Evolutionary conservation across 2,797 vertebrate genomes (phyloP).

Genomic region (Smutsia gigantea): DNA sequence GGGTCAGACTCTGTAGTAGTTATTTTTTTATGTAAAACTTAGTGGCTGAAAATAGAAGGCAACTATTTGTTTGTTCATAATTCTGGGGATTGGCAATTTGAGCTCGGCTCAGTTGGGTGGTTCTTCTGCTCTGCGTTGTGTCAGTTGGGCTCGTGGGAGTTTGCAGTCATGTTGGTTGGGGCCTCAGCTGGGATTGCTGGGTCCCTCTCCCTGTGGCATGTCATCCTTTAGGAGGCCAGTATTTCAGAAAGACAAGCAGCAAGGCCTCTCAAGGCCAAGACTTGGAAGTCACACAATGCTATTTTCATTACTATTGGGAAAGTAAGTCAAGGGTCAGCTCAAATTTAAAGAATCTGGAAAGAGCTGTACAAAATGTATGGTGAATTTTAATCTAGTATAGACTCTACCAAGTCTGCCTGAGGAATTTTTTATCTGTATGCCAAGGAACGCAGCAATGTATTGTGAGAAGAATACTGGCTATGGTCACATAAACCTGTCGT

Average conservation of each 20-base stretch:
- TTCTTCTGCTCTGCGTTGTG: not conserved
- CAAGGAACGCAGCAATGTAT: not conserved
- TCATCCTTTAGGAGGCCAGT: not conserved
- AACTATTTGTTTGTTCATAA: not conserved
- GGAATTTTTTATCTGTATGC: not conserved
- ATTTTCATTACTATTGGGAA: not conserved
- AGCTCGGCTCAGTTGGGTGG: not conserved
- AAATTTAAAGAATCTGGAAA: not conserved
- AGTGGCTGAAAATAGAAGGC: not conserved
- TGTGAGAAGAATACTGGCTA: not conserved
- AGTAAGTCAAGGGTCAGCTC: not conserved
- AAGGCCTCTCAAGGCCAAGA: not conserved
- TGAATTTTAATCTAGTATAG: not conserved
- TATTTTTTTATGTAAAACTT: not conserved
- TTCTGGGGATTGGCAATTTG: not conserved
- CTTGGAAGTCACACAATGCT: not conserved
- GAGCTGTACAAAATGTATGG: not conserved
- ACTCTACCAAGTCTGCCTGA: not conserved
- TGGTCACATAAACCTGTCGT: not conserved
- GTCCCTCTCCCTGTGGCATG: not conserved
- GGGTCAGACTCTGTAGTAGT: not conserved
- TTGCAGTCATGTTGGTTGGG: not conserved
- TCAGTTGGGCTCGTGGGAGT: not conserved
- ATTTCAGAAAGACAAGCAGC: not conserved
- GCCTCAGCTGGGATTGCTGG: not conserved